Percentiles rank a stretch among this genome's conserved stretches.
These are phyloP conservation scores for Folsomia candida DNA, from an alignment of 2,888 invertebrate species.

Conservation along the genomic window DNA sequence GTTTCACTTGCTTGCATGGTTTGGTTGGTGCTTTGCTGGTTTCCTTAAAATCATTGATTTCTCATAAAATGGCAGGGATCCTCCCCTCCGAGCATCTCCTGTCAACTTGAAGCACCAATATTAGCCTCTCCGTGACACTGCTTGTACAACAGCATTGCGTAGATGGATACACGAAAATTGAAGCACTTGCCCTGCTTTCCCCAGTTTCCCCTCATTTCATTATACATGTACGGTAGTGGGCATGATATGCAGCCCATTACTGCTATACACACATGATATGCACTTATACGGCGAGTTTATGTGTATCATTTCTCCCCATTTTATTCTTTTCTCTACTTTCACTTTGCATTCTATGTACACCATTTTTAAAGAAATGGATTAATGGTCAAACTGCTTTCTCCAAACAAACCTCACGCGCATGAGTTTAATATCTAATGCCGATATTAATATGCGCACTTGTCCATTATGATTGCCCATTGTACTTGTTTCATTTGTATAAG, in stretches of 20 bases:
- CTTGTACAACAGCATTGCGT: neutral
- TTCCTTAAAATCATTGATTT: slow-evolving; percentile 19
- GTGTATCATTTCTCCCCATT: too few relatives aligned
- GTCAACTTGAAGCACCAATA: neutral
- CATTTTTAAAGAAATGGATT: neutral
- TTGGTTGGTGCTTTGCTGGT: neutral
- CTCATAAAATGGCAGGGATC: slow-evolving; percentile 6
- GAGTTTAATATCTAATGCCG: too few relatives aligned
- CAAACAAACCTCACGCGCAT: too few relatives aligned
- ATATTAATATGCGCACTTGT: too few relatives aligned
- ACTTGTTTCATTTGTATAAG: neutral
- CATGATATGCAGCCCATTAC: too few relatives aligned
- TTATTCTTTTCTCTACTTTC: neutral
- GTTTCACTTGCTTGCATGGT: too few relatives aligned
- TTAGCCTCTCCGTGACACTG: neutral
- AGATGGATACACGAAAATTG: too few relatives aligned
- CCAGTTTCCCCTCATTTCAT: too few relatives aligned
- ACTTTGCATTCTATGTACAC: neutral
- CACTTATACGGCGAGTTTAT: too few relatives aligned
- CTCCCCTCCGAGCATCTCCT: neutral
- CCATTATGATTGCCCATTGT: neutral
- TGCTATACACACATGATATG: neutral
- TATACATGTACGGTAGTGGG: too few relatives aligned
- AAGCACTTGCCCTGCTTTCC: too few relatives aligned
- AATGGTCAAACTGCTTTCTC: neutral